phyloP scores from a whole-genome alignment of 2,797 vertebrate genomes.

The Hoplostethus mediterraneus region DNA sequence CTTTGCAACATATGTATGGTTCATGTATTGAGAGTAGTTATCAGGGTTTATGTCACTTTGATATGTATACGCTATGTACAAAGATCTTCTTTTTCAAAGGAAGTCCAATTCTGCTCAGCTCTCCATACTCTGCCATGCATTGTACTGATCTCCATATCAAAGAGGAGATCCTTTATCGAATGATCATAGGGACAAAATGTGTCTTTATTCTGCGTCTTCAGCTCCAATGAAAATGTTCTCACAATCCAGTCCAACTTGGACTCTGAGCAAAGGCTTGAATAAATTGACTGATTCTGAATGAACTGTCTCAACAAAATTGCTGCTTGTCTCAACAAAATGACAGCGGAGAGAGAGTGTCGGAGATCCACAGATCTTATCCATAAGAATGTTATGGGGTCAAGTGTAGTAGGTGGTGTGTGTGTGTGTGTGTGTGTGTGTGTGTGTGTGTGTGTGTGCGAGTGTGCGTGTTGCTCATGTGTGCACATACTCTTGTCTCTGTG shows the following conservation, averaged over 20 bases:
- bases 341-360: slow-evolving; percentile 57
- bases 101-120: slow-evolving; percentile 69
- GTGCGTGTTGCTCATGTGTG: not conserved
- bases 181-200: slow-evolving; percentile 78
- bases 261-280: slow-evolving; percentile 74
- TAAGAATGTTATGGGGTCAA: slow-evolving; percentile 73
- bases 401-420: slow-evolving; percentile 61
- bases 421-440: slow-evolving; percentile 11
- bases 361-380: slow-evolving; percentile 80
- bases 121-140: slow-evolving; percentile 70
- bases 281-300: slow-evolving; percentile 70
- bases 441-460: slow-evolving; percentile 27
- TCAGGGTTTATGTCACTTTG: slow-evolving; percentile 80
- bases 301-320: slow-evolving; percentile 72
- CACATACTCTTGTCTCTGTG: slow-evolving; percentile 40
- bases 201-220: slow-evolving; percentile 70
- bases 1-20: slow-evolving; percentile 75
- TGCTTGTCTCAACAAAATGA: slow-evolving; percentile 78
- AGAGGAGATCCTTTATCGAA: slow-evolving; percentile 78
- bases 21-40: slow-evolving; percentile 67
- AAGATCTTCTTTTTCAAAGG: slow-evolving; percentile 73
- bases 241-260: slow-evolving; percentile 73
- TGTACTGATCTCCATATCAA: slow-evolving; percentile 79
- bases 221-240: slow-evolving; percentile 63
- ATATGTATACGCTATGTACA: slow-evolving; percentile 73